phyloP scores from a whole-genome alignment of 2,797 vertebrate genomes.

The Psittacula echo region DNA sequence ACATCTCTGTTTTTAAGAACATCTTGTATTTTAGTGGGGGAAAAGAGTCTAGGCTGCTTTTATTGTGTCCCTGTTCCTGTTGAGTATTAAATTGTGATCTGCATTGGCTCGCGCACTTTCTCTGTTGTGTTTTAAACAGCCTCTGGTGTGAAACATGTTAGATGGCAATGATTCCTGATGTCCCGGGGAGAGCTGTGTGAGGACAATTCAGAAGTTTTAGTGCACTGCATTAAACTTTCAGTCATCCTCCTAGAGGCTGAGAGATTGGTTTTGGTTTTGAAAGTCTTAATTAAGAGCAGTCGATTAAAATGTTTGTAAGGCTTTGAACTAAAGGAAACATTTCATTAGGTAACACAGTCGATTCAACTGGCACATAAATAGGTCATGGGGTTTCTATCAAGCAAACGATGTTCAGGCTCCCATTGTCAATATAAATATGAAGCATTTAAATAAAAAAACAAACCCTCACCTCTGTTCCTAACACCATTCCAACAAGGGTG shows the following conservation, averaged over 20 bases:
- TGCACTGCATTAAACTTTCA: conserved; percentile 9
- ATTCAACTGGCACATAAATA: conserved; percentile 27
- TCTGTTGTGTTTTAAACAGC: conserved; percentile 3
- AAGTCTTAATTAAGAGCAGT: conserved; percentile 29
- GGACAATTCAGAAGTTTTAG: not conserved
- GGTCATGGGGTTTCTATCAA: conserved; percentile 4
- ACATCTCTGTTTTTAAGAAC: not conserved
- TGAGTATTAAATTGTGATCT: not conserved
- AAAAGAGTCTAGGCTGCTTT: not conserved
- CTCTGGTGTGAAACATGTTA: not conserved
- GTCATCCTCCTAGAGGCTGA: conserved; percentile 13
- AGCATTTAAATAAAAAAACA: conserved; percentile 12
- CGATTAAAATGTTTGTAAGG: not conserved
- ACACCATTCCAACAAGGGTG: not conserved
- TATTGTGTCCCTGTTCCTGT: conserved; percentile 7
- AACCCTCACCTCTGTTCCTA: not conserved
- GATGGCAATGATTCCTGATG: not conserved
- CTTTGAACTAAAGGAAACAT: conserved; percentile 34
- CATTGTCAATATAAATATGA: conserved; percentile 39
- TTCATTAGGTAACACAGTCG: conserved; percentile 43
- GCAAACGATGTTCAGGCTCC: not conserved
- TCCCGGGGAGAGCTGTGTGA: not conserved
- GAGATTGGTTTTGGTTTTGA: not conserved
- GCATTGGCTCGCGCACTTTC: not conserved
- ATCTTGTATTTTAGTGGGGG: not conserved